A percentile compares a stretch with the other conserved stretches of the same genome.
Conservation (phyloP, 2,113 vertebrate genomes). For the Passer montanus region DNA sequence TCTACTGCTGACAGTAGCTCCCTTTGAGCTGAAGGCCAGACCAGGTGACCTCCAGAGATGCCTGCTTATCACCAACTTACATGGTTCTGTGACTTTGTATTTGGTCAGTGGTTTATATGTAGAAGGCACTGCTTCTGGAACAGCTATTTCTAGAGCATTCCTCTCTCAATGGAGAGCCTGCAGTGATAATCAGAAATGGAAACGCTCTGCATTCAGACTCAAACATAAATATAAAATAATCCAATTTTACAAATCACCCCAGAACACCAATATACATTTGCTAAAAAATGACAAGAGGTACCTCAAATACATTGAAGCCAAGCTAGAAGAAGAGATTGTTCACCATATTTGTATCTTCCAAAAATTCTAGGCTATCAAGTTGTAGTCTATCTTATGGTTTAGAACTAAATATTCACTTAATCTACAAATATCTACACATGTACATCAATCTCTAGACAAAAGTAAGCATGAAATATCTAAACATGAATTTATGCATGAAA, state of each 20-base stretch:
- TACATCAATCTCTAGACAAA: not conserved
- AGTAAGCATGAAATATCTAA: not conserved
- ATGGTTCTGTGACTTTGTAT: not conserved
- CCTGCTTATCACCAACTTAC: not conserved
- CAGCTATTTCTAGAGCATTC: not conserved
- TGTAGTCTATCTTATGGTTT: not conserved
- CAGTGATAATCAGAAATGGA: not conserved
- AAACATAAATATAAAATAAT: not conserved
- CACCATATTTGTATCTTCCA: not conserved
- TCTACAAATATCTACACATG: not conserved
- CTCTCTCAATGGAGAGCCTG: not conserved
- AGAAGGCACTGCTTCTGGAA: not conserved
- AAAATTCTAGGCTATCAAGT: not conserved
- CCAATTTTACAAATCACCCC: not conserved
- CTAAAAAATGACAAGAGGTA: not conserved
- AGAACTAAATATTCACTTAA: not conserved
- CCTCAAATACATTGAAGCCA: not conserved
- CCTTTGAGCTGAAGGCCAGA: not conserved
- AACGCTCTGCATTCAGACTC: not conserved
- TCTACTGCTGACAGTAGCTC: not conserved
- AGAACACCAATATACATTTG: not conserved
- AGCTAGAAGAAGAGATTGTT: not conserved
- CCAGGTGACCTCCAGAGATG: not conserved
- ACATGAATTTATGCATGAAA: not conserved
- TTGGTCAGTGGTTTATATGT: not conserved